Base-by-base conservation (phyloP, 2,797 vertebrate species). In the Syndactyla subalaris region DNA sequence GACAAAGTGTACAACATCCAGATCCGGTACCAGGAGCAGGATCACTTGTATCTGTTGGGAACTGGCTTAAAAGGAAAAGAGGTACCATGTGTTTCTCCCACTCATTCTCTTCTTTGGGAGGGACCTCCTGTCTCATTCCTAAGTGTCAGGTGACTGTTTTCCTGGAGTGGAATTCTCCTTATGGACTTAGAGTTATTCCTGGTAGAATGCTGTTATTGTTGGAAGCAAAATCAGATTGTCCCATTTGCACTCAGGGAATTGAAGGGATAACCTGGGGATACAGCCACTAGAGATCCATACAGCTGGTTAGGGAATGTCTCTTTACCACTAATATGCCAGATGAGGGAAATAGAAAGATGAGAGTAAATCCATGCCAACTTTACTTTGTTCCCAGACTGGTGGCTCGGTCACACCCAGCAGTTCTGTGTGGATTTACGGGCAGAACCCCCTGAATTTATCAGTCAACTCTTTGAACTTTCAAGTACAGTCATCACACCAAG, bases 1-100 rank as follows among this genome's bases (percentile, higher is more conserved):
- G 97, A 98, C 48, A 99, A 99, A 93, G 99, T 99, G 67, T 99
- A 98, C 97, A 99, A 99, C 97, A 98, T 99, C 96, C 99, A 99
- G 98, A 99, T 99, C 92, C 98, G 99, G 23, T 98, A 98, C 77
- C 96, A 98, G 89, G 96, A 98, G 75, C 89, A 98, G 19, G 94
- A 94, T 14, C 89, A 97, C 20, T 79, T 98, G 3, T 99, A 98
- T 73, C 92, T 98, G 88, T 95, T 99, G 96, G 99, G 99, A 88
- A 99, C 99, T 1, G 98, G 98, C 78, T 98, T 99, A 76, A 99
- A 98, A 94, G 98, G 97, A 85, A 98, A 98, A 88, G 99, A 99
- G 99, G 99, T 99, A 98, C 82, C 78, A 3, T 9, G 4, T 66
- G 9, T 3, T 94, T 82, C 81, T 71, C 77, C 85, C 10, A 16